A percentile compares a stretch with the other conserved stretches of the same genome.
Conservation (phyloP, 2,113 vertebrate genomes). For the Gasterosteus nipponicus region DNA sequence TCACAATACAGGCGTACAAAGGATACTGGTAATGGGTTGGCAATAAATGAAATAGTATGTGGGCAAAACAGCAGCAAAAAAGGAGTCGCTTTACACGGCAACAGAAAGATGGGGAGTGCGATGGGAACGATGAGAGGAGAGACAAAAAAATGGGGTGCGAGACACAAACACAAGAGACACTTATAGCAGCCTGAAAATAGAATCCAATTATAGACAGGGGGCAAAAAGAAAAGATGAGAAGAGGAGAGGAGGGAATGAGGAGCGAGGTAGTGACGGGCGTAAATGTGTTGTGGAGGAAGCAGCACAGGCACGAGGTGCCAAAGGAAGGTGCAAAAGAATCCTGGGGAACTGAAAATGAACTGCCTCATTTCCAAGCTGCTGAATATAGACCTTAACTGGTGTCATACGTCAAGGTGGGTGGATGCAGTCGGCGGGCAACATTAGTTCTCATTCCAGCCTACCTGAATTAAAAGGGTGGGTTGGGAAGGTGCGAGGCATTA, state of each 20-base stretch:
- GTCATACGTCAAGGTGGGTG: slow-evolving; percentile 44
- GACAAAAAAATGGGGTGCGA: slow-evolving; percentile 84
- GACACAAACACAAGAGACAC: slow-evolving; percentile 84
- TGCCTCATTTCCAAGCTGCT: slow-evolving; percentile 61
- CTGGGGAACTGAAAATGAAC: slow-evolving; percentile 65
- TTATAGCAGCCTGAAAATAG: slow-evolving; percentile 84
- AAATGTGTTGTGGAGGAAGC: slow-evolving; percentile 75
- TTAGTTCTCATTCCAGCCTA: slow-evolving; percentile 9
- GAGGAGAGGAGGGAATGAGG: slow-evolving; percentile 58
- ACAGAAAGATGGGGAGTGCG: slow-evolving; percentile 67
- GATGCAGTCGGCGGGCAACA: slow-evolving; percentile 20
- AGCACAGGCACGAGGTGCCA: slow-evolving; percentile 72
- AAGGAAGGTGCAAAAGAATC: slow-evolving; percentile 73
- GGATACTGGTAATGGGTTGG: slow-evolving; percentile 18
- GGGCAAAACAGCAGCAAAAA: slow-evolving; percentile 2
- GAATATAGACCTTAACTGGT: slow-evolving; percentile 51
- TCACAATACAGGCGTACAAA: slow-evolving; percentile 38
- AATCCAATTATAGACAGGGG: slow-evolving; percentile 85
- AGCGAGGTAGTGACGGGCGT: slow-evolving; percentile 70
- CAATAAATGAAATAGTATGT: slow-evolving; percentile 26
- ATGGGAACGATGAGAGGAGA: slow-evolving; percentile 60
- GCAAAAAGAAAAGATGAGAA: slow-evolving; percentile 73
- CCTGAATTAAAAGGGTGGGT: slow-evolving; percentile 20
- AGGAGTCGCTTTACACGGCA: slow-evolving; percentile 39
- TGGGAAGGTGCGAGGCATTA: slow-evolving; percentile 17